Percentiles rank a stretch among this genome's conserved stretches.
These are phyloP conservation scores for Albula goreensis DNA, from an alignment of 2,113 vertebrate genomes.

Conservation along the genomic window DNA sequence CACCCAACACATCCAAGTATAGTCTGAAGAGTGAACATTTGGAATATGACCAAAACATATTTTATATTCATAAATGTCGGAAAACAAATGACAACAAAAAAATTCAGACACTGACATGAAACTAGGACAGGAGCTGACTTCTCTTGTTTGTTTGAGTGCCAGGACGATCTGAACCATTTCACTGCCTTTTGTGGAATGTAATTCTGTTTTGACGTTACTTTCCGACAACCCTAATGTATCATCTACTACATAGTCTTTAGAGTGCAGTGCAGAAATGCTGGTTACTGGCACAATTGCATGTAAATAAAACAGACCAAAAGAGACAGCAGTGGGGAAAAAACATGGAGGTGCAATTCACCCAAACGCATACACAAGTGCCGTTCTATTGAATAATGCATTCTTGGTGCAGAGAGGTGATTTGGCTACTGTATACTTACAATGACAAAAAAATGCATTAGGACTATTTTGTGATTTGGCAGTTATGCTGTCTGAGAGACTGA, in stretches of 20 bases:
- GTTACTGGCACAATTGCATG: slow-evolving; percentile 23
- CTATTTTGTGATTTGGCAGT: slow-evolving; percentile 58
- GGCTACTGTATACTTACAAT: slow-evolving; percentile 58
- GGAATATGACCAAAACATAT: no score
- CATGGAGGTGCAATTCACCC: slow-evolving; percentile 51
- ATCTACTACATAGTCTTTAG: neutral
- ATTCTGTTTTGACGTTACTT: slow-evolving; percentile 51
- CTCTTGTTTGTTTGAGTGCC: slow-evolving; percentile 15
- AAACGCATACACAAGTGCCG: slow-evolving; percentile 57
- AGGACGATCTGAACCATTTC: slow-evolving; percentile 35
- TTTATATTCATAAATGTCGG: no score
- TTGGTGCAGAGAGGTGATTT: slow-evolving; percentile 55
- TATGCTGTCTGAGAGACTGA: slow-evolving; percentile 49
- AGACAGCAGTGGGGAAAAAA: slow-evolving; percentile 26
- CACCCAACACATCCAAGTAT: neutral
- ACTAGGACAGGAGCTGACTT: neutral
- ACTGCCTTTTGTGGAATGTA: slow-evolving; percentile 38
- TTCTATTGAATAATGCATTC: slow-evolving; percentile 61
- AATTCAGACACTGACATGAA: neutral
- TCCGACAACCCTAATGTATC: slow-evolving; percentile 41
- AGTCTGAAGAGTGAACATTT: neutral
- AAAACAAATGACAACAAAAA: neutral
- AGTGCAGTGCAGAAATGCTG: neutral
- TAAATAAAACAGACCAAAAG: slow-evolving; percentile 41
- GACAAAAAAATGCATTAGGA: slow-evolving; percentile 63